Evolutionary conservation across 2,113 vertebrate genomes (phyloP).

Genomic region (Rhabdornis inornatus): DNA sequence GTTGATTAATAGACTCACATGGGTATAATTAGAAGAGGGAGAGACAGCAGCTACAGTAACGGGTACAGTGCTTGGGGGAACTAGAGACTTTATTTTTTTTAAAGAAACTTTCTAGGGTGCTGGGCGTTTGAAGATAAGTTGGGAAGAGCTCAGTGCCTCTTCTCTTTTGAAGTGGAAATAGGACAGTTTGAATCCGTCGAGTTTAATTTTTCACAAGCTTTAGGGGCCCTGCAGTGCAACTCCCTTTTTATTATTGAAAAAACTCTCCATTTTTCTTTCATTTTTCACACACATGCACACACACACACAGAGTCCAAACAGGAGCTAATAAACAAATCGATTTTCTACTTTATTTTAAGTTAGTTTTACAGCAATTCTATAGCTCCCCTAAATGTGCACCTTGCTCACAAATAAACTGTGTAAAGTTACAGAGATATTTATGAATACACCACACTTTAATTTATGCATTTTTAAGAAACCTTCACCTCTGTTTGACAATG

Average conservation of each 20-base stretch:
- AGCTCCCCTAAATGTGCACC: neutral
- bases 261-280: constrained; percentile 77
- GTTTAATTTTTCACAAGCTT: constrained; percentile 99
- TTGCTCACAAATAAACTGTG: neutral
- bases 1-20: constrained; percentile 99
- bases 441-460: constrained; percentile 31
- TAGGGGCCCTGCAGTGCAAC: constrained; percentile 87
- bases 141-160: constrained; percentile 91
- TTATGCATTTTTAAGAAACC: constrained; percentile 64
- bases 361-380: neutral
- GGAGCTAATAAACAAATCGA: constrained; percentile 65
- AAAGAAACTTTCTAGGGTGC: constrained; percentile 88
- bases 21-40: constrained; percentile 99
- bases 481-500: constrained; percentile 71
- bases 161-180: constrained; percentile 99
- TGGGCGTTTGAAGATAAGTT: constrained; percentile 93
- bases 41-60: constrained; percentile 94
- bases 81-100: constrained; percentile 83
- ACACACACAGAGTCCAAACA: constrained; percentile 21
- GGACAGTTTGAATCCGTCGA: constrained; percentile 99
- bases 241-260: constrained; percentile 90
- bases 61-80: constrained; percentile 96
- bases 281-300: constrained; percentile 26
- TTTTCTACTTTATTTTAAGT: constrained; percentile 42
- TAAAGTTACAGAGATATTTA: constrained; percentile 22